Evolutionary conservation across 1,140 invertebrate species (phyloP).

Genomic region (Camponotus pennsylvanicus): DNA sequence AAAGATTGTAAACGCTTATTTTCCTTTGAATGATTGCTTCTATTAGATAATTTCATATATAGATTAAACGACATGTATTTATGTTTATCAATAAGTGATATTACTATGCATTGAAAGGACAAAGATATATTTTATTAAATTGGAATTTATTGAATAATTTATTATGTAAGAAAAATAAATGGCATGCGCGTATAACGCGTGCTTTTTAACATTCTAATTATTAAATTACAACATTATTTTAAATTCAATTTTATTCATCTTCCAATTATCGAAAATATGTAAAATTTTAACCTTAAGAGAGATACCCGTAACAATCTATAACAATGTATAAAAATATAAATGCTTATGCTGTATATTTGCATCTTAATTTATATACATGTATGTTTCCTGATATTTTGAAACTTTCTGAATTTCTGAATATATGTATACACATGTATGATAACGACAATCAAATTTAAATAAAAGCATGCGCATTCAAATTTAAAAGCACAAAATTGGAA

Average conservation of each 20-base stretch:
- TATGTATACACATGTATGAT: too few relatives aligned
- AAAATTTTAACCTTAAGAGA: not conserved
- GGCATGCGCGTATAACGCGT: too few relatives aligned
- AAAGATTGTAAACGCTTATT: too few relatives aligned
- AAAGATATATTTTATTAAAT: too few relatives aligned
- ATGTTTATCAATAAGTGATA: too few relatives aligned
- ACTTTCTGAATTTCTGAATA: not conserved
- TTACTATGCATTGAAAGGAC: too few relatives aligned
- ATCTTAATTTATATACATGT: not conserved
- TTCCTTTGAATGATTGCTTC: too few relatives aligned
- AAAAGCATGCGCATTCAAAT: not conserved
- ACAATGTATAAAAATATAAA: not conserved
- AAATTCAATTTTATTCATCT: slow-evolving; percentile 10
- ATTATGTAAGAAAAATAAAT: too few relatives aligned
- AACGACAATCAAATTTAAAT: not conserved
- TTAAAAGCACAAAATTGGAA: not conserved
- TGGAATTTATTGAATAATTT: too few relatives aligned
- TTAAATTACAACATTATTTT: slow-evolving; percentile 6
- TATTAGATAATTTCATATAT: too few relatives aligned
- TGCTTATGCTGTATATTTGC: not conserved
- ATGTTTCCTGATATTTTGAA: not conserved
- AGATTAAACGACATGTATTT: too few relatives aligned
- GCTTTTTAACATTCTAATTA: not conserved
- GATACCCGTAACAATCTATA: not conserved
- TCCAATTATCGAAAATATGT: not conserved